phyloP scores from a whole-genome alignment of 2,797 vertebrate species.

The Mormyrops boulengeri region DNA sequence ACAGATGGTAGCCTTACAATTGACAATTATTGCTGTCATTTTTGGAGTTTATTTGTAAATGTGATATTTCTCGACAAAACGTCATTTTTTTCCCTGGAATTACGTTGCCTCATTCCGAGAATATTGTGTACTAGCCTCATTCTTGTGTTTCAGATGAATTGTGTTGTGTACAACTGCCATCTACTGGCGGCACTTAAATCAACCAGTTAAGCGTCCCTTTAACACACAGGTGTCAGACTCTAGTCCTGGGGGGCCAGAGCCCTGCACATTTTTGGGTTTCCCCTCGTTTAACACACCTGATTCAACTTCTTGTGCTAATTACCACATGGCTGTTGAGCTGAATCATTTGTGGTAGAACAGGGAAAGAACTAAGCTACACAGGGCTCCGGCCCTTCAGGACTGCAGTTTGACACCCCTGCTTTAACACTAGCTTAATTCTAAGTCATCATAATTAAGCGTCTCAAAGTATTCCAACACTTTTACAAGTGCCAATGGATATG shows the following conservation, averaged over 20 bases:
- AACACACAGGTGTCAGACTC: neutral
- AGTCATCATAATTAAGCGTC: neutral
- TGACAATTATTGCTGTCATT: neutral
- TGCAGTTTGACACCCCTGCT: no score
- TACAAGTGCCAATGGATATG: neutral
- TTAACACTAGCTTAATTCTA: neutral
- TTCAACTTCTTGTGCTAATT: no score
- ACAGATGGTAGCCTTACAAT: neutral
- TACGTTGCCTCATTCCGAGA: neutral
- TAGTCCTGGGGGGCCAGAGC: no score
- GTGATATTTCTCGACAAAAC: neutral
- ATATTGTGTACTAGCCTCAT: neutral
- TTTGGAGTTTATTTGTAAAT: neutral
- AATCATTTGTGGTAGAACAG: no score
- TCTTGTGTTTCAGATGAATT: neutral
- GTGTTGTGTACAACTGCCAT: constrained; percentile 13
- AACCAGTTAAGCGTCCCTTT: neutral
- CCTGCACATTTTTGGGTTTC: no score
- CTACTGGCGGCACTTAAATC: neutral
- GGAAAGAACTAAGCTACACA: no score
- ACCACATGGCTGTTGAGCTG: no score
- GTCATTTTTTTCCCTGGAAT: neutral
- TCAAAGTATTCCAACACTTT: neutral
- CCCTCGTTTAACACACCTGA: no score
- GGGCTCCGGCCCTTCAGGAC: no score